Base-by-base conservation (phyloP, 2,888 invertebrate genomes). In the Ophion obscuratus region DNA sequence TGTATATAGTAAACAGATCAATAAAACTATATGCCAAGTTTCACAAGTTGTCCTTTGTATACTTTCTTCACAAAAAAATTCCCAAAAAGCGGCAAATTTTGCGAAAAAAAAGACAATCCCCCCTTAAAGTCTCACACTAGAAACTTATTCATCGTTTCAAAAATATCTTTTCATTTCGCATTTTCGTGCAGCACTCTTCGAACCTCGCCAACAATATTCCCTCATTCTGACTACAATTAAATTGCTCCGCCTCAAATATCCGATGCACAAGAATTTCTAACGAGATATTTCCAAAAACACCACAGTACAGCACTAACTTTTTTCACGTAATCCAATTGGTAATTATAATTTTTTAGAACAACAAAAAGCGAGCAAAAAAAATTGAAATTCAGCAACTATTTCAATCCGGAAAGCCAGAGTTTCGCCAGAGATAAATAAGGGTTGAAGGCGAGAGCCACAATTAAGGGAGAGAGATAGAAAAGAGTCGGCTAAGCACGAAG, bases 401-500 rank as follows among this genome's bases (percentile, higher is more conserved):
- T 47, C 61, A 61, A 68, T 68, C 62, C 67, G 17, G 31, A 17
- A 47, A 57, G 61, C 1, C 31, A 47, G 27, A 75, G 3, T 75
- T 17, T 44, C 27, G 53, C 17, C 7, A 11, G 73, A 40, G 47
- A 17, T 62, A 68, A 79, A 61, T 68, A 17, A 75, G 70, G 14
- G 27, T 59, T 17, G 57, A 20, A 59, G 62, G 40, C 27, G 68
- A 70, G 24, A 40, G 62, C 44, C 53, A 67, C 27, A 66, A 81
- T 75, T 62, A 61, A 66, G 27, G 57, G 20, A n/a, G 20, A 81
- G 57, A 82, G 24, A 83, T 86, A 79, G 87, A 53, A 47, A 17
- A 47, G 36, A 74, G 73, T 31, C 31, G 84, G 70, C 87, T 85
- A 82, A 83, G 73, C 76, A 82, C 44, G 71, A 70, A 53, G 44